A percentile compares a stretch with the other conserved stretches of the same genome.
phyloP scores from a whole-genome alignment of 2,113 vertebrate genomes.

The Megaleporinus macrocephalus region DNA sequence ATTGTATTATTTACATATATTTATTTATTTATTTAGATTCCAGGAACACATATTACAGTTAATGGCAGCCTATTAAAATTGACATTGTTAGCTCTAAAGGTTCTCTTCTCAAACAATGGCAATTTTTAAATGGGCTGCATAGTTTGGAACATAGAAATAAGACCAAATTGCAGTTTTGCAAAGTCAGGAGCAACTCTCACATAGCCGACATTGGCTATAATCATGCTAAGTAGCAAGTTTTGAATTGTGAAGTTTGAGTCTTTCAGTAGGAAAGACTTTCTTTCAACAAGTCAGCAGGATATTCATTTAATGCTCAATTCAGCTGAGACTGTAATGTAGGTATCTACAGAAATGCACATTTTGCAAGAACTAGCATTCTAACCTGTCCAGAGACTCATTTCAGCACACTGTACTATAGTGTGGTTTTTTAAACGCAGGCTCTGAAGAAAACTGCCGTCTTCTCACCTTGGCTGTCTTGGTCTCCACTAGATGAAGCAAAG shows the following conservation, averaged over 20 bases:
- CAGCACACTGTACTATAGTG: not conserved
- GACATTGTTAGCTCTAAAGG: no score
- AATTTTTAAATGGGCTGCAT: no score
- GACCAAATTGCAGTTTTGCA: no score
- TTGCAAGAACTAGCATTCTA: not conserved
- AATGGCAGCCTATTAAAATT: no score
- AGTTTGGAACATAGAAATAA: no score
- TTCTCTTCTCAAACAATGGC: no score
- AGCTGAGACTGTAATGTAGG: not conserved
- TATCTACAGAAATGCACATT: not conserved
- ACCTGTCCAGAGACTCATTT: not conserved
- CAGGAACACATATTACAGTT: no score
- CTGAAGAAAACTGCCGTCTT: not conserved
- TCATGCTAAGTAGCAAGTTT: not conserved
- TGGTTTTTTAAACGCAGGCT: not conserved
- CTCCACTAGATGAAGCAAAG: not conserved
- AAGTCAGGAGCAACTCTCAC: no score
- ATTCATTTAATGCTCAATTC: not conserved
- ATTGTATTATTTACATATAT: no score
- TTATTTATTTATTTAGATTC: no score
- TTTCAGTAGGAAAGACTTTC: no score
- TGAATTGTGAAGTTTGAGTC: not conserved
- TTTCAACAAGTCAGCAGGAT: no score
- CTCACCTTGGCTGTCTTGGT: not conserved
- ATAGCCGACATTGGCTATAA: not conserved